Conservation (phyloP, 2,888 invertebrate species). For the Heteromurus nitidus region DNA sequence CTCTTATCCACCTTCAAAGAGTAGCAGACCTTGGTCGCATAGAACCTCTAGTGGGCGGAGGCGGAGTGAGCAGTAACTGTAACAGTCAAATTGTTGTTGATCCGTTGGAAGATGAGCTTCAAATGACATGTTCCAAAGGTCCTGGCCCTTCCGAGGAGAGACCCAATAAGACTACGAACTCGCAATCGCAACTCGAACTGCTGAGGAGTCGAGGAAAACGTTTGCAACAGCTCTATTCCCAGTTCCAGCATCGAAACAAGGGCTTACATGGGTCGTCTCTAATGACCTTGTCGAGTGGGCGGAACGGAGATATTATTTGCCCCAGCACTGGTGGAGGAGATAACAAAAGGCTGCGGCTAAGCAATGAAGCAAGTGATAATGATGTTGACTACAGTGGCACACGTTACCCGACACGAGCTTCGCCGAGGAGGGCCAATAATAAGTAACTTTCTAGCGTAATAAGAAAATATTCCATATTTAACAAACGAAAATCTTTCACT, state of each 20-base stretch:
- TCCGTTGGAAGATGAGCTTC: conserved; percentile 28
- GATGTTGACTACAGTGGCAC: neutral
- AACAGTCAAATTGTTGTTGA: conserved; percentile 41
- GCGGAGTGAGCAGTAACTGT: too few species aligned
- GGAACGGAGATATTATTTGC: too few species aligned
- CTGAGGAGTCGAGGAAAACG: conserved; percentile 22
- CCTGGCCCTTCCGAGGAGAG: neutral
- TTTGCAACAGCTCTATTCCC: conserved; percentile 39
- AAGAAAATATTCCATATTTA: too few species aligned
- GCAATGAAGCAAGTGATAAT: neutral
- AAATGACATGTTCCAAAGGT: conserved; percentile 14
- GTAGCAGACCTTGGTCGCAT: neutral
- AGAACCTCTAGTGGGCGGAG: neutral
- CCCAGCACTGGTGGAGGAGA: neutral
- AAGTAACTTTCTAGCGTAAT: too few species aligned
- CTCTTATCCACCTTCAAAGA: neutral
- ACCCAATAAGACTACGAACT: neutral
- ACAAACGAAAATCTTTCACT: neutral
- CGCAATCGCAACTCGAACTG: conserved; percentile 17
- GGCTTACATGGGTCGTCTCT: neutral
- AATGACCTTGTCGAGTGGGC: neutral
- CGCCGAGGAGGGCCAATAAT: conserved; percentile 36
- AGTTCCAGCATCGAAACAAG: neutral
- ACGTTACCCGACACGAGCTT: conserved; percentile 28
- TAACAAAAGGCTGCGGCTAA: neutral